phyloP scores from a whole-genome alignment of 2,888 invertebrate species.

The Neuroscelio doddi region DNA sequence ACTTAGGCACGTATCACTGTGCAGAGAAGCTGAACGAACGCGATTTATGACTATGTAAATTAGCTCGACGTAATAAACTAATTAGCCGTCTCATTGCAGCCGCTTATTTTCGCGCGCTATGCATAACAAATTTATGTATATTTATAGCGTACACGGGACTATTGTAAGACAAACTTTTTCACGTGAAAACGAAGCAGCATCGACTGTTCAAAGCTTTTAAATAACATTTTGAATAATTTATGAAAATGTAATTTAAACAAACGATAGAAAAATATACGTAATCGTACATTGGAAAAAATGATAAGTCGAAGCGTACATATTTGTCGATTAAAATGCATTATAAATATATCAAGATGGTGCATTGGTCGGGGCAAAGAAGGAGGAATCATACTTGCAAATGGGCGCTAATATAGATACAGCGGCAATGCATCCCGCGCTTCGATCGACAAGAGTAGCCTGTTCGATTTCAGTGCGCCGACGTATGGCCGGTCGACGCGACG shows the following conservation, averaged over 20 bases:
- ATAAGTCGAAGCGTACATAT: slow-evolving; percentile 1
- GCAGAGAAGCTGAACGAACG: slow-evolving; percentile 30
- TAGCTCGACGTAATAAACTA: slow-evolving; percentile 63
- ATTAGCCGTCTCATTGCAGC: slow-evolving; percentile 62
- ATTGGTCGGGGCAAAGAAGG: slow-evolving; percentile 1
- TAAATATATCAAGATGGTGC: background rate
- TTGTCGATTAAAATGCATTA: slow-evolving; percentile 3
- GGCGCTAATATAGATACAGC: slow-evolving; percentile 60
- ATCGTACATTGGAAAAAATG: slow-evolving; percentile 10
- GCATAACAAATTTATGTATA: slow-evolving; percentile 22
- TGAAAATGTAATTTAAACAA: no score
- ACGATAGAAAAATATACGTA: no score
- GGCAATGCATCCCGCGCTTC: slow-evolving; percentile 62
- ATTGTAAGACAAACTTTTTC: no score
- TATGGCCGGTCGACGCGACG: slow-evolving; percentile 54
- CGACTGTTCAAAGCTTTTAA: no score
- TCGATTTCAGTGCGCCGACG: slow-evolving; percentile 45
- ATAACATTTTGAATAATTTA: no score
- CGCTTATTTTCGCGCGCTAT: slow-evolving; percentile 47
- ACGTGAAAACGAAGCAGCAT: no score
- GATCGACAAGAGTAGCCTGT: no score
- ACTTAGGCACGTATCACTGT: slow-evolving; percentile 1
- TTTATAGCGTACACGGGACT: slow-evolving; percentile 13
- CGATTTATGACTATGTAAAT: slow-evolving; percentile 63
- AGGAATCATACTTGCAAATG: slow-evolving; percentile 67